A percentile compares a stretch with the other conserved stretches of the same genome.
Evolutionary conservation across 2,113 vertebrate species (phyloP).

Genomic region (Eretmochelys imbricata): DNA sequence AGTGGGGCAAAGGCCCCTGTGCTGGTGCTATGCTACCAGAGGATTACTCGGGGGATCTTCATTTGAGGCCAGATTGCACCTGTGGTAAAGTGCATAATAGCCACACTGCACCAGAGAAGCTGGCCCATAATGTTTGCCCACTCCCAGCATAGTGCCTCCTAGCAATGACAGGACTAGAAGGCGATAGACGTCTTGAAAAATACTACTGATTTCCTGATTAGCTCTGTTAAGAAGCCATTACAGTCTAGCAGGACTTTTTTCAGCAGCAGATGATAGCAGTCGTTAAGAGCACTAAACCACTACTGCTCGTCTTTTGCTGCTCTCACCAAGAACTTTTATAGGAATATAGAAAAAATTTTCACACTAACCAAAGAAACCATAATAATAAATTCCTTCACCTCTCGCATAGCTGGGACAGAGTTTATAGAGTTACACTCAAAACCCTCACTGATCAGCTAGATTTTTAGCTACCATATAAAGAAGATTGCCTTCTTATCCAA

Average conservation of each 20-base stretch:
- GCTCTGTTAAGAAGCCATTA: neutral
- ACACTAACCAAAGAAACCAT: slow-evolving; percentile 53
- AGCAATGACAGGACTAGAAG: neutral
- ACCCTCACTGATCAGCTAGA: neutral
- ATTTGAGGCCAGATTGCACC: neutral
- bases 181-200: too few relatives aligned
- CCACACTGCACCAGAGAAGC: neutral
- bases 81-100: neutral
- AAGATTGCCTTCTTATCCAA: neutral
- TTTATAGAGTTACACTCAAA: slow-evolving; percentile 19
- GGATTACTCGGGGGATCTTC: neutral
- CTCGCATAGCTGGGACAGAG: slow-evolving; percentile 22
- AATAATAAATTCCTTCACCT: slow-evolving; percentile 56
- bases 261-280: neutral
- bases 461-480: neutral
- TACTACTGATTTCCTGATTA: neutral
- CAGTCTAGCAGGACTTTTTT: slow-evolving; percentile 20
- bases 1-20: neutral
- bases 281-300: neutral
- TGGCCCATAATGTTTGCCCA: neutral
- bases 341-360: slow-evolving; percentile 7
- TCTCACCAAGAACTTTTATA: slow-evolving; percentile 50
- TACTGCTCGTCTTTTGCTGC: neutral
- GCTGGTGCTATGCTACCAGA: neutral
- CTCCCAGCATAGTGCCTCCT: neutral